Conservation (phyloP, 92 coral and sea anemone genomes). For the Hydrozoanthus gracilis region DNA sequence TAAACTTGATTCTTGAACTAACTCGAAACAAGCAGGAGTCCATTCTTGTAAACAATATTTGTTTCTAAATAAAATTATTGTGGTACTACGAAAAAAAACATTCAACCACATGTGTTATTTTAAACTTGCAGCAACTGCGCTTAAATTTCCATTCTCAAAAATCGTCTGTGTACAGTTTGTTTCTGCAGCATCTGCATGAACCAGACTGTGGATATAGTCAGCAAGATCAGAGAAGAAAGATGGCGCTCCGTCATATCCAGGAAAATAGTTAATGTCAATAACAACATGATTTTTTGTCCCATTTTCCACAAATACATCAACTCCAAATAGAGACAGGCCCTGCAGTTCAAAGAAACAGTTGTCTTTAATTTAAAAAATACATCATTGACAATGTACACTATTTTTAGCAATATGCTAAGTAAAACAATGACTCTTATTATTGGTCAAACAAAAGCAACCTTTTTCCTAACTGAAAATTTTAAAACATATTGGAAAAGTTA, state of each 20-base stretch:
- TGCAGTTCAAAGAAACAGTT: slow-evolving; percentile 25
- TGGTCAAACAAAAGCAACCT: no score
- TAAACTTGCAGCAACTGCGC: slow-evolving; percentile 39
- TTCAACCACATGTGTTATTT: slow-evolving; percentile 1
- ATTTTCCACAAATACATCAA: slow-evolving; percentile 95
- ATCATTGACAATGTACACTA: no score
- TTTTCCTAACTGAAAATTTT: no score
- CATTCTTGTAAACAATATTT: not conserved
- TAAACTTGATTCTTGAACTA: no score
- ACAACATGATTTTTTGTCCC: slow-evolving; percentile 92
- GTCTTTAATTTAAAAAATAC: not conserved
- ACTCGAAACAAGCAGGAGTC: not conserved
- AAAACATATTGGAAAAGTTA: no score
- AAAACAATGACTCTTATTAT: no score
- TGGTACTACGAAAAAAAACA: not conserved
- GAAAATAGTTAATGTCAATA: slow-evolving; percentile 96
- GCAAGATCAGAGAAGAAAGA: slow-evolving; percentile 83
- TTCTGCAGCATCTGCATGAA: slow-evolving; percentile 40
- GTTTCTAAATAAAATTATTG: not conserved
- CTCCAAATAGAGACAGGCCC: slow-evolving; percentile 94
- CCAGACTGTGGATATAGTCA: slow-evolving; percentile 68
- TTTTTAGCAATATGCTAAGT: no score
- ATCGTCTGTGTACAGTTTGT: slow-evolving; percentile 27
- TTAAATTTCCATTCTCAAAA: slow-evolving; percentile 16
- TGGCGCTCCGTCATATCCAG: slow-evolving; percentile 92